Percentiles rank a stretch among this genome's conserved stretches.
Conservation (phyloP, 23 tunicate genomes). For the Halocynthia roretzi region DNA sequence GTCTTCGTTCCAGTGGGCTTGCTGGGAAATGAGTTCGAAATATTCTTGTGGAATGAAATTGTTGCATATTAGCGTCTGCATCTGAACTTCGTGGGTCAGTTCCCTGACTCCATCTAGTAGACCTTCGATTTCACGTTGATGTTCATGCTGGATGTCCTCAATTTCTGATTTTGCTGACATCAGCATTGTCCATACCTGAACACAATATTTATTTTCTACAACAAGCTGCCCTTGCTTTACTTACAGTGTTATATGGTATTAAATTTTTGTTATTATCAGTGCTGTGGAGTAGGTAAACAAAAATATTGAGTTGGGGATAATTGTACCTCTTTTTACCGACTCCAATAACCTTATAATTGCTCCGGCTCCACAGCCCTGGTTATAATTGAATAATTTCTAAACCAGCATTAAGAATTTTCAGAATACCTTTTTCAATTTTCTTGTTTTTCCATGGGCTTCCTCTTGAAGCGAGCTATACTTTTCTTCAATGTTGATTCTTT, state of each 20-base stretch:
- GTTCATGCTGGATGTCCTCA: conserved; percentile 74
- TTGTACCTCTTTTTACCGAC: too few relatives aligned
- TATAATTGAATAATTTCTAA: too few relatives aligned
- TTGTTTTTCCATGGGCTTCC: conserved; percentile 82
- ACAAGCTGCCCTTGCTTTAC: neutral
- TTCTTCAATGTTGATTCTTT: conserved; percentile 85
- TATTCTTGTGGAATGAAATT: conserved; percentile 69
- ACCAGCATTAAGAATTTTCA: too few relatives aligned
- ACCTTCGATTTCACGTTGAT: conserved; percentile 84
- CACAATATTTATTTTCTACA: neutral
- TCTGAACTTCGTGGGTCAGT: conserved; percentile 49
- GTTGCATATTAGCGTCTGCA: conserved; percentile 59
- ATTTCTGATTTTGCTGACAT: conserved; percentile 67
- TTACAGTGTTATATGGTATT: neutral
- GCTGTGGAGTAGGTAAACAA: too few relatives aligned
- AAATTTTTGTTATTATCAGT: neutral
- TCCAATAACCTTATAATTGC: too few relatives aligned
- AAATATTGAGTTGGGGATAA: too few relatives aligned
- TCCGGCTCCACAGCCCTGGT: too few relatives aligned
- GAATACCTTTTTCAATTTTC: conserved; percentile 71
- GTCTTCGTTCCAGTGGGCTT: conserved; percentile 94
- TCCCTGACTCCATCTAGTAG: conserved; percentile 63
- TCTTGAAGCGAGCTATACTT: conserved; percentile 81
- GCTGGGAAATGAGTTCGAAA: conserved; percentile 46
- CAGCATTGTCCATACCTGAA: conserved; percentile 68